Evolutionary conservation across 2,113 vertebrate genomes (phyloP), one percentile per base, ranked within the genome.

Genomic region (Otus sunia): DNA sequence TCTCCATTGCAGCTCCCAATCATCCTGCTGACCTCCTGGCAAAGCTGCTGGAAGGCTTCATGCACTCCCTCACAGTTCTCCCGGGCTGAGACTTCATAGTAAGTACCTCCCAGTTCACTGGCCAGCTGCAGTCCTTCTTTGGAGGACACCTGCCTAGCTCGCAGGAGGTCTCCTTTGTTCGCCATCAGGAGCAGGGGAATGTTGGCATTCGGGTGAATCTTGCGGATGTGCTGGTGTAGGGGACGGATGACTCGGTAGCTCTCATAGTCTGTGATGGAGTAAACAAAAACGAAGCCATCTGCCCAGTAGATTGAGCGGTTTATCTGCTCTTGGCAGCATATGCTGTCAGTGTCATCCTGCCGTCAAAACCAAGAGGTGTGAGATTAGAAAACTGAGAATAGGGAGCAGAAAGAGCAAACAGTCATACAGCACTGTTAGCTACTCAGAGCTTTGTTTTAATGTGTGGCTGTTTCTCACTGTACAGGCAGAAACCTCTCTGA

Each of bases 231-330:
- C 94, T 99, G 99, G 98, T 99, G 98, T 15, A 99, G 97, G 1
- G 99, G 99, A 11, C 99, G 98, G 92, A 99, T 98, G 86, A 98
- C 97, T 11, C 98, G 97, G 97, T 99, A 99, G 97, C 99, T 99
- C 93, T 97, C 98, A 16, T 98, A 97, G 97, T 99, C 99, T 10
- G 99, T 99, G 97, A 99, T 99, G 98, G 99, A 99, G 71, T 99
- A 99, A 3, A 99, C 99, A 34, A 99, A 97, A 9, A 99, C 98
- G 49, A 99, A 99, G 19, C 99, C 99, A 27, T 99, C 99, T 2
- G 99, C 99, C 99, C 99, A 99, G 98, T 99, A 99, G 97, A 99
- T 99, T 1, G 99, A 99, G 69, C 98, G 98, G 97, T 99, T 99
- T 86, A 99, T 99, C 97, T 99, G 98, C 96, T 99, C 99, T 94